A percentile compares a stretch with the other conserved stretches of the same genome.
These are phyloP conservation scores for Cataglyphis albicans DNA, from an alignment of 2,888 invertebrate species.

Conservation along the genomic window DNA sequence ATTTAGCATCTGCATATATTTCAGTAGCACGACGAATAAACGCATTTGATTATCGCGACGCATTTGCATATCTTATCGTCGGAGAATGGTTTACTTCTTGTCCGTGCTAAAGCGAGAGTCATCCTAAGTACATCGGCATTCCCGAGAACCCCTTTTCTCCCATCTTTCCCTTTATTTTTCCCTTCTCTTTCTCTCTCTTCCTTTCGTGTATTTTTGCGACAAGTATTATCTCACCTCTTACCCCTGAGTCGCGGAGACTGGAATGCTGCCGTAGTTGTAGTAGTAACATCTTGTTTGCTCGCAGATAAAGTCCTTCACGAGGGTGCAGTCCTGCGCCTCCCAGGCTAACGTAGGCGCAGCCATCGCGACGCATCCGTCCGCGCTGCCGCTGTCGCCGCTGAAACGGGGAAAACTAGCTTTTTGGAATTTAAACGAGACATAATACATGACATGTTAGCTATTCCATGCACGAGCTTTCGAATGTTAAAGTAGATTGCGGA, in stretches of 20 bases:
- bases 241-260: conserved; percentile 96
- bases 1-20: background rate
- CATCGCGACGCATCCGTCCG: conserved; percentile 92
- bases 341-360: conserved; percentile 92
- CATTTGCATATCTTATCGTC: conserved; percentile 54
- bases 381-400: conserved; percentile 88
- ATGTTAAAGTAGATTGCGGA: conserved; percentile 20
- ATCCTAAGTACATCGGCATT: conserved; percentile 40
- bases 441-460: conserved; percentile 49
- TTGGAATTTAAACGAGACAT: conserved; percentile 63
- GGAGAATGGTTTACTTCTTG: conserved; percentile 51
- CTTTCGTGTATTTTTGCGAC: conserved; percentile 72
- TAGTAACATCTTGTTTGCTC: conserved; percentile 96
- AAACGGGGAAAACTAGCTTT: conserved; percentile 57
- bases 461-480: conserved; percentile 67
- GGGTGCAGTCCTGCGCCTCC: conserved; percentile 94
- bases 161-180: background rate
- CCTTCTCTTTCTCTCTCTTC: conserved; percentile 28
- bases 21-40: conserved; percentile 22
- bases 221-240: conserved; percentile 91
- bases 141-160: conserved; percentile 21
- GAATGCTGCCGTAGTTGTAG: conserved; percentile 96
- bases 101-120: conserved; percentile 56
- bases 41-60: conserved; percentile 22
- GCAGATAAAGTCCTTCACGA: conserved; percentile 95